Evolutionary conservation across 1,140 invertebrate species (phyloP), one percentile per base, ranked within the genome.

Genomic region (Anadara kagoshimensis): DNA sequence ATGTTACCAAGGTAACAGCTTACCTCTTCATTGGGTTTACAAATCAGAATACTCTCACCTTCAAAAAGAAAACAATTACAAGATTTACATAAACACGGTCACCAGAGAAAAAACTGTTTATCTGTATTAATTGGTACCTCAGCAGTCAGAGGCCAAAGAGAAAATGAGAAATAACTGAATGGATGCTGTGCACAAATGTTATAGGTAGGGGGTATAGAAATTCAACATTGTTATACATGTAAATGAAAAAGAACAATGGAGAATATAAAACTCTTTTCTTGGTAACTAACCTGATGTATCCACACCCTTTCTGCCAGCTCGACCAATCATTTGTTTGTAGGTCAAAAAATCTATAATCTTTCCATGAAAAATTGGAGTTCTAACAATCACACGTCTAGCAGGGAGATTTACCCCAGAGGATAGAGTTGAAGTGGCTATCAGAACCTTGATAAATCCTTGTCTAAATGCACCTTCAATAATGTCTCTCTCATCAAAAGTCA

Each of bases 341-440:
- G 94, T 94, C 10, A 97, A 90, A 56, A 93, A 92, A 90, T 97
- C 96, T 65, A 99, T 92, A 36, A 93, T 90, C 4, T 83, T 79
- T 1, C 93, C 74, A 92, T 93, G 90, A 94, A 96, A 78, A 11
- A 94, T 90, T 10, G 96, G 95, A 5, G 96, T 94, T 73, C 96
- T 92, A 36, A 99, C 94, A 49, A 99, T 95, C 5, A 99, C 98
- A 80, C 97, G 91, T 62, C 96, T 91, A 5, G 98, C 97, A 44
- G 98, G 98, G 78, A 99, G 91, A 92, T 99, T 99, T 0, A 99
- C 98, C 22, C 98, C 96, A 61, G 96, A 97, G 75, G 96, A 98
- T 29, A 99, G 90, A 0, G 98, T 99, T 12, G 97, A 97, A 11
- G 98, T 99, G 18, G 97, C 96, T 29, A 98, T 93, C 53, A 99